Evolutionary conservation across 2,888 invertebrate species (phyloP), one percentile per base, ranked within the genome.

Genomic region (Strigamia crassipes): DNA sequence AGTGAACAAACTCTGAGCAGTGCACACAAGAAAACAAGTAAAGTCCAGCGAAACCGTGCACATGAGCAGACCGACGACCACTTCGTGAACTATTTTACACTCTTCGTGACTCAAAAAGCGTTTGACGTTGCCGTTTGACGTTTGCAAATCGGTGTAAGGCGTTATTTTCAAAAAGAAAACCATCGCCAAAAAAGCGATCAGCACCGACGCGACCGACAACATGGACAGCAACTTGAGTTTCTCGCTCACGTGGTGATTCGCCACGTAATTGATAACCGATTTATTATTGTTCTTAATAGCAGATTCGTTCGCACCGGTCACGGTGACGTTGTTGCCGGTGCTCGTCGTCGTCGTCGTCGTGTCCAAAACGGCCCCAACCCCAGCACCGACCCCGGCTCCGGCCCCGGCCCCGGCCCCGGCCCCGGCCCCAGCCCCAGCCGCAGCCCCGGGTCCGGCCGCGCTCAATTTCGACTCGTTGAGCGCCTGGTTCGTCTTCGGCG

Each of bases 1-100:
- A 79, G 96, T 95, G 88, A 96, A 96, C 87, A 96, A 91, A 90
- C 96, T 96, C 90, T 97, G 96, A 87, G 96, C 94, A 86, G 96
- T 94, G 91, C 96, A 96, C 86, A 96, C 95, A 85, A 96, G 91
- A 83, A 96, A 91, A 88, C 96, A 96, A 90, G 95, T 96, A 84
- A 96, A 91, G 89, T 96, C 94, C 85, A 96, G 89, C 41, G 95
- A 94, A 81, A 96, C 90, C 84, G 96, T 95, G 86, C 96, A 91
- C 83, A 96, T 95, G 87, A 95, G 94, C 86, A 96, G 90, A 41
- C 96, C 96, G 87, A 96, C 90, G 80, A 96, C 96, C 87, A 96
- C 96, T 90, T 96, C 96, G 88, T 95, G 94, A 84, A 96, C 94
- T 85, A 94, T 93, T 83, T 93, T 93, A 87, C 94, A 95, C 87